phyloP scores from a whole-genome alignment of 1,140 invertebrate genomes.

The Bombus haemorrhoidalis region DNA sequence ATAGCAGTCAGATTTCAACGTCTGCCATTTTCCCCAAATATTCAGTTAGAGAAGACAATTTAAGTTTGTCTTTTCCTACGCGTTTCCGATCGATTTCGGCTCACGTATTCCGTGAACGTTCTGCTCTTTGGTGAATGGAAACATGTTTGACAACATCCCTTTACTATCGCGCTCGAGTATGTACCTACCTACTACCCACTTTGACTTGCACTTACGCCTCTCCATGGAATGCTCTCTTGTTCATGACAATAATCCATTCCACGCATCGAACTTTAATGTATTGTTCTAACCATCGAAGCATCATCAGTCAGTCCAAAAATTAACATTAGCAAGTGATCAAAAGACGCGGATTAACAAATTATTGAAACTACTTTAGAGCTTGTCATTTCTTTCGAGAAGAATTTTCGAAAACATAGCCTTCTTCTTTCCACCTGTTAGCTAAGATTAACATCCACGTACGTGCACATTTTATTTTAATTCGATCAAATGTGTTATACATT shows the following conservation, averaged over 20 bases:
- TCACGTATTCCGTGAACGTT: neutral
- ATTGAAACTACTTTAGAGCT: too few relatives aligned
- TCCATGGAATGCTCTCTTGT: neutral
- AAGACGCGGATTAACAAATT: neutral
- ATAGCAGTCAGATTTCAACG: neutral
- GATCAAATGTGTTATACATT: neutral
- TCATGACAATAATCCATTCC: neutral
- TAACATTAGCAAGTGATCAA: neutral
- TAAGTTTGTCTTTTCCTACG: neutral
- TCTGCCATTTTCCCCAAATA: neutral
- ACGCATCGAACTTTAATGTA: neutral
- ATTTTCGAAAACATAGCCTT: neutral
- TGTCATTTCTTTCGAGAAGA: neutral
- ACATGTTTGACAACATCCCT: conserved; percentile 1
- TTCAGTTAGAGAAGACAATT: neutral
- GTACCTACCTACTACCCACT: neutral
- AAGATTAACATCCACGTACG: neutral
- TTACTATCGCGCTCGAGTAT: neutral
- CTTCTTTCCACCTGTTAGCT: conserved; percentile 29
- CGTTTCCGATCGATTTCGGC: neutral
- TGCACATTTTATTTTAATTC: neutral
- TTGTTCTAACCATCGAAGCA: neutral
- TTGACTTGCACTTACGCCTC: neutral
- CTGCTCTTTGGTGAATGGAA: neutral
- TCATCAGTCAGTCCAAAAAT: too few relatives aligned